Evolutionary conservation across 2,888 invertebrate genomes (phyloP).

Genomic region (Cerceris rybyensis): DNA sequence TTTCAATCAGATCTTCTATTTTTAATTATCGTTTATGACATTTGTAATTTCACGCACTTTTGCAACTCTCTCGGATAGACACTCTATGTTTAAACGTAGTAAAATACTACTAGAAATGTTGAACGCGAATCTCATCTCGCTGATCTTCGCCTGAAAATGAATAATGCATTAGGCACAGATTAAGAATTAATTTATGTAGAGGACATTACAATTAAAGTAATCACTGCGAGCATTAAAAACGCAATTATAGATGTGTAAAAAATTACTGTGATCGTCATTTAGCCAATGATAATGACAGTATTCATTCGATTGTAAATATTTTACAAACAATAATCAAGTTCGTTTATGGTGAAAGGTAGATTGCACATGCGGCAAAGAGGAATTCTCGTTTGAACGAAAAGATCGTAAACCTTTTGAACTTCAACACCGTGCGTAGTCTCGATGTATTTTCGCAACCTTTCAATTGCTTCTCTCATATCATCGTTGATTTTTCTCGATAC

Average conservation of each 20-base stretch:
- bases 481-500: constrained; percentile 85
- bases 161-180: neutral
- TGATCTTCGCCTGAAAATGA: constrained; percentile 84
- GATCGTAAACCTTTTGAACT: constrained; percentile 83
- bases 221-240: no score
- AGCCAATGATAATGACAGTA: neutral
- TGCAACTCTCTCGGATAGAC: neutral
- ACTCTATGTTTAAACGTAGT: constrained; percentile 72
- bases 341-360: neutral
- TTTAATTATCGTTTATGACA: neutral
- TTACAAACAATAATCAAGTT: neutral
- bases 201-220: neutral
- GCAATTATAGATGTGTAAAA: no score
- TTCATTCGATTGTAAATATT: neutral
- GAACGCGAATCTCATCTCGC: constrained; percentile 86
- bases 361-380: neutral
- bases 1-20: neutral
- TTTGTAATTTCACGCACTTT: no score
- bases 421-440: constrained; percentile 83
- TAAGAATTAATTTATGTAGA: neutral
- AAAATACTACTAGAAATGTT: constrained; percentile 85
- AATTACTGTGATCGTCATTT: no score
- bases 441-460: constrained; percentile 84
- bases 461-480: constrained; percentile 85
- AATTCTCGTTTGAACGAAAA: neutral